A percentile compares a stretch with the other conserved stretches of the same genome.
Conservation (phyloP, 30 jellyfish, hydroid and myxozoan genomes). For the Nemopilema nomurai region DNA sequence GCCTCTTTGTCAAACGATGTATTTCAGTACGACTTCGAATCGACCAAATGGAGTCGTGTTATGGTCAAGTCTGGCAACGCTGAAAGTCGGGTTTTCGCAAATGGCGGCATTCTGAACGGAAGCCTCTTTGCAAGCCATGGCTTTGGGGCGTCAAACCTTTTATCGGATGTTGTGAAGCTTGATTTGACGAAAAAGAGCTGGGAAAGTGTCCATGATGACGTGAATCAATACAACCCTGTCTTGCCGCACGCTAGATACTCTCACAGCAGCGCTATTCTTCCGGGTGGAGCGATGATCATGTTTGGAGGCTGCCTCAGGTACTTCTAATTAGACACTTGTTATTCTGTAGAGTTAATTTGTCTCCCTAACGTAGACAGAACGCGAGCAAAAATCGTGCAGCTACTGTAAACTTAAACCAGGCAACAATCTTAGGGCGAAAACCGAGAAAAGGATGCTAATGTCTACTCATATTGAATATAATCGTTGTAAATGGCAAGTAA, state of each 20-base stretch:
- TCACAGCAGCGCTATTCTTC: conserved; percentile 42
- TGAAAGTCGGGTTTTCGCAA: conserved; percentile 25
- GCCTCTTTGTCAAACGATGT: conserved; percentile 22
- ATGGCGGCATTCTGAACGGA: conserved; percentile 49
- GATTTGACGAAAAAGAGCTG: conserved; percentile 24
- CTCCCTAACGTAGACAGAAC: too few species aligned
- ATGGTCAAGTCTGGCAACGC: conserved; percentile 33
- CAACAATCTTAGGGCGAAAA: too few species aligned
- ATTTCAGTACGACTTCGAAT: conserved; percentile 40
- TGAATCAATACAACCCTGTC: conserved; percentile 55
- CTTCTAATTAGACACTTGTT: too few species aligned
- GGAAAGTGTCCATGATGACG: conserved; percentile 45
- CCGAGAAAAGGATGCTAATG: too few species aligned
- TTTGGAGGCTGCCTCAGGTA: conserved; percentile 80
- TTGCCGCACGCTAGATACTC: conserved; percentile 73
- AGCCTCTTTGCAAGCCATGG: conserved; percentile 63
- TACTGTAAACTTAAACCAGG: too few species aligned
- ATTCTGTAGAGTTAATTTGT: too few species aligned
- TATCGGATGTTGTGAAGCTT: conserved; percentile 38
- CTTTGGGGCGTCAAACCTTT: conserved; percentile 31
- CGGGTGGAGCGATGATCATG: conserved; percentile 38
- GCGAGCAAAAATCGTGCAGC: too few species aligned
- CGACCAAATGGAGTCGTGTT: conserved; percentile 44
- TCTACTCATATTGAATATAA: too few species aligned
- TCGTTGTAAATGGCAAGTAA: too few species aligned